Evolutionary conservation across 2,113 vertebrate species (phyloP), one percentile per base, ranked within the genome.

Genomic region (Dasyornis broadbenti): DNA sequence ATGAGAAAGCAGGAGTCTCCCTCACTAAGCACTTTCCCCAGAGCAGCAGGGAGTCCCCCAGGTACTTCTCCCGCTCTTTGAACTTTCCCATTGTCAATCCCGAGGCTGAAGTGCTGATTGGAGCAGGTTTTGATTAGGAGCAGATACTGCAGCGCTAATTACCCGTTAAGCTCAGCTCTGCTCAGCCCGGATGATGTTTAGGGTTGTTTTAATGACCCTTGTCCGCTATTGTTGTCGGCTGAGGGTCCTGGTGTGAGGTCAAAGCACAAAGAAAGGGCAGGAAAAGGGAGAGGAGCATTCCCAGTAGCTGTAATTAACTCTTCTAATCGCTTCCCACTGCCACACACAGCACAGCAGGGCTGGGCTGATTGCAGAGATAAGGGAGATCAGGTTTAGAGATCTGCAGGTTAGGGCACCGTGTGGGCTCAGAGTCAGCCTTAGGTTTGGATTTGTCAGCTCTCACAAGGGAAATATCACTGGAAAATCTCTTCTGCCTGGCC

Each of bases 31-130:
- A 19, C 57, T 60, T 75, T 90, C 61, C 61, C 22, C 73, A 23
- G 24, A 5, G 47, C 64, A 63, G 7, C 63, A 6, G 10, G 30
- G 30, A 63, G 10, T 10, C 23, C 35, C 44, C 15, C 54, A 33
- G 8, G 7, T 21, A 1, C 26, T 54, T 54, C 22, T 52, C 15
- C 31, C 30, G 0, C 23, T 37, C 73, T 24, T 15, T 14, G 54
- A 31, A 5, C 11, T 17, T 39, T 24, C 45, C 63, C 15, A 0
- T 5, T 39, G 71, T 47, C 49, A 33, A 0, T 60, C 40, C 45
- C 49, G 35, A 6, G 47, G 52, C 63, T 59, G 66, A 11, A 18
- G 30, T 4, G 92, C 42, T 42, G 71, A 52, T 10, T 60, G 49
- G 23, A 56, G 39, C 40, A 0, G 31, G 23, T 45, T 72, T 57